Evolutionary conservation across 2,888 invertebrate species (phyloP).

Genomic region (Aphrophora alni): DNA sequence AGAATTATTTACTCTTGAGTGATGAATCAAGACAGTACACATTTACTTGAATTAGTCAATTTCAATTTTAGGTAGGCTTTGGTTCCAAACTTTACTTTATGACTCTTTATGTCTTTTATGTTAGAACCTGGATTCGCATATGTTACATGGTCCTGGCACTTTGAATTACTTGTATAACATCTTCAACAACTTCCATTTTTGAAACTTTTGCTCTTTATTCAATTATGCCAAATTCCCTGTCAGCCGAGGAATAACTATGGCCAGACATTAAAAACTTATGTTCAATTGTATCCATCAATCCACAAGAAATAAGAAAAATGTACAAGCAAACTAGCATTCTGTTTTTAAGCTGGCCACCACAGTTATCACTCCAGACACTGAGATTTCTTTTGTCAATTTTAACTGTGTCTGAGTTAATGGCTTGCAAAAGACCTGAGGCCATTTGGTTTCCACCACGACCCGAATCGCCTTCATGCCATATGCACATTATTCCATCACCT

Average conservation of each 20-base stretch:
- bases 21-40: too few relatives aligned
- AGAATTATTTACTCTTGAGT: too few relatives aligned
- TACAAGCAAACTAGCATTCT: not conserved
- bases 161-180: too few relatives aligned
- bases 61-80: too few relatives aligned
- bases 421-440: not conserved
- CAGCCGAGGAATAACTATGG: not conserved
- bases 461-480: conserved; percentile 13
- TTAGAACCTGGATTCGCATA: too few relatives aligned
- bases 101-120: too few relatives aligned
- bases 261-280: not conserved
- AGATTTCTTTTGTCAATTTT: not conserved
- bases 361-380: conserved; percentile 4
- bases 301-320: not conserved
- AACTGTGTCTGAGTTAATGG: not conserved
- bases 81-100: too few relatives aligned
- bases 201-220: not conserved
- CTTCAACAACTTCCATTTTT: too few relatives aligned
- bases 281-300: not conserved
- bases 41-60: too few relatives aligned
- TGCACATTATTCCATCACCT: not conserved
- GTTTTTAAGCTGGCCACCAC: not conserved
- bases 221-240: not conserved
- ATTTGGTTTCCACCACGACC: not conserved
- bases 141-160: too few relatives aligned